Evolutionary conservation across 2,113 vertebrate genomes (phyloP).

Genomic region (Lycocorax pyrrhopterus): DNA sequence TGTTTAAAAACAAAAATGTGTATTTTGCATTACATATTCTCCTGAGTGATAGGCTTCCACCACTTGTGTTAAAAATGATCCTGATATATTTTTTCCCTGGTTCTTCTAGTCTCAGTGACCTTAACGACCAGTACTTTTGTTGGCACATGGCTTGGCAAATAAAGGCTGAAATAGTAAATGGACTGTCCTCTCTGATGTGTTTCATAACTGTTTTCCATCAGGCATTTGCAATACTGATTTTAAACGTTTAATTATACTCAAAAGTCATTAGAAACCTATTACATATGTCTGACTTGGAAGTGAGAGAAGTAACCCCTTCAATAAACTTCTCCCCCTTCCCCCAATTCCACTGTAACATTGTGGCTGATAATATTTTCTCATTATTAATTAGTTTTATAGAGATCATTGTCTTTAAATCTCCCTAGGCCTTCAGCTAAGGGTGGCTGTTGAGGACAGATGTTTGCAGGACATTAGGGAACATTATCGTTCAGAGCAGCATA

Average conservation of each 20-base stretch:
- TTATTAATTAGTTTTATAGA: not conserved
- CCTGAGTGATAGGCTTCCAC: not conserved
- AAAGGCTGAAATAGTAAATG: not conserved
- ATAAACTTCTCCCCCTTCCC: not conserved
- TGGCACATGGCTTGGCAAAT: constrained; percentile 34
- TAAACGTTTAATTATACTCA: not conserved
- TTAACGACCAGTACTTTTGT: not conserved
- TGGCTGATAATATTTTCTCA: not conserved
- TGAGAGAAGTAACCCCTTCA: not conserved
- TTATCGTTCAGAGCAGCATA: not conserved
- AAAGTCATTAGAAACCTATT: not conserved
- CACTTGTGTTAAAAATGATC: not conserved
- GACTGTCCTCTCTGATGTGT: not conserved
- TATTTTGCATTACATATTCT: not conserved
- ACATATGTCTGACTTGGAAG: not conserved
- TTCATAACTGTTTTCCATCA: not conserved
- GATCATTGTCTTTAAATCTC: not conserved
- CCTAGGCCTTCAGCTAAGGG: not conserved
- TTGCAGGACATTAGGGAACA: not conserved
- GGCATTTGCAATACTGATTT: constrained; percentile 17
- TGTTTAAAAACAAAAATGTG: not conserved
- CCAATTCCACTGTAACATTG: not conserved
- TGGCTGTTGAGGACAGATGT: not conserved
- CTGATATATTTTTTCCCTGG: not conserved
- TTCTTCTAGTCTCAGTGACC: not conserved